Evolutionary conservation across 1,140 invertebrate species (phyloP).

Genomic region (Nomia melanderi): DNA sequence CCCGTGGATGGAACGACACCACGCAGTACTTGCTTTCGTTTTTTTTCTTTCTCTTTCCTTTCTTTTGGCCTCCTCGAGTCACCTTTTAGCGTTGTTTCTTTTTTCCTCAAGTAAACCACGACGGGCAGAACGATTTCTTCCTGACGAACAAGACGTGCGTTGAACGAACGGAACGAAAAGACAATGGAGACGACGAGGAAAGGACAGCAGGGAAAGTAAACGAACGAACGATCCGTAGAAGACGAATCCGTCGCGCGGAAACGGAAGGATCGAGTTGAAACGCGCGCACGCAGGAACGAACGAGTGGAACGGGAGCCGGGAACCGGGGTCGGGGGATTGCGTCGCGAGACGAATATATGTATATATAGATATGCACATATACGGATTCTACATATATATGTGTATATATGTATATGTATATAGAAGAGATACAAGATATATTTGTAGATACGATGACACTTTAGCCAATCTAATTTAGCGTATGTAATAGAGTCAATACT

Average conservation of each 20-base stretch:
- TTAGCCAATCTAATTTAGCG: slow-evolving; percentile 75
- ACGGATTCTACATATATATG: slow-evolving; percentile 39
- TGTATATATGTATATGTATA: slow-evolving; percentile 66
- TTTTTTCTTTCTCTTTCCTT: too few relatives aligned
- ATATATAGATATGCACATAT: slow-evolving; percentile 49
- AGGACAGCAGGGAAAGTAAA: slow-evolving; percentile 21
- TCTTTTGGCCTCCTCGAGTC: slow-evolving; percentile 25
- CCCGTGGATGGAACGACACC: too few relatives aligned
- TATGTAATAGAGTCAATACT: slow-evolving; percentile 77
- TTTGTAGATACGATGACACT: slow-evolving; percentile 77
- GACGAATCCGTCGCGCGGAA: too few relatives aligned
- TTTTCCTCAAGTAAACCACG: too few relatives aligned
- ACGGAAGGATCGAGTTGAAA: neutral
- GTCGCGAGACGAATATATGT: slow-evolving; percentile 40
- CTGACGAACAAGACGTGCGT: neutral
- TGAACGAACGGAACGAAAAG: slow-evolving; percentile 20
- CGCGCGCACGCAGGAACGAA: neutral
- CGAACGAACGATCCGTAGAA: neutral
- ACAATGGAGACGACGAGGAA: neutral
- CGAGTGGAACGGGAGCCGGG: neutral
- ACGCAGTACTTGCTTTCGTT: slow-evolving; percentile 30
- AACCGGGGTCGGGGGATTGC: slow-evolving; percentile 15
- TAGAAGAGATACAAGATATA: slow-evolving; percentile 69
- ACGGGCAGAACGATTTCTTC: neutral
- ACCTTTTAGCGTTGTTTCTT: slow-evolving; percentile 43